Evolutionary conservation across 2,113 vertebrate genomes (phyloP), one percentile per base, ranked within the genome.

Genomic region (Atractosteus spatula): DNA sequence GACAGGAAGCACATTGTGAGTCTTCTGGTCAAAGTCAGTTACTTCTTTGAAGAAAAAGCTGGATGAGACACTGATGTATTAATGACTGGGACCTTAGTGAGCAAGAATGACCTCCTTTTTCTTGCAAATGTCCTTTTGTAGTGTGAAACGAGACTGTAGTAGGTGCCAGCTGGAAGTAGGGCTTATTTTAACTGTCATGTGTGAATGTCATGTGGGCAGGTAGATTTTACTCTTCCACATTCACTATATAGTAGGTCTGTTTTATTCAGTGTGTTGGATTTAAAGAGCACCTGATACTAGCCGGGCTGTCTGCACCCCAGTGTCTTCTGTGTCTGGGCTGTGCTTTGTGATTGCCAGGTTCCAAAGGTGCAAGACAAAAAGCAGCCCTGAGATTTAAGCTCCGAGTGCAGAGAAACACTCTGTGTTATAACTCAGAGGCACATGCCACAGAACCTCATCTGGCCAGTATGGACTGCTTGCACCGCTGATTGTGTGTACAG

Each of bases 381-480:
- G 51, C 80, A 83, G 91, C 90, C 93, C 90, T 93, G 95, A 92
- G 87, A 91, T 95, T 96, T 96, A 96, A 97, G 95, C 96, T 93
- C 92, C 85, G 92, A 88, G 94, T 94, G 86, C 83, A 51, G 81
- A 97, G 94, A 47, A 79, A 80, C 83, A 87, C 89, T 83, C 92
- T 90, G 90, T 93, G 97, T 98, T 99, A 99, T 99, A 94, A 80
- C 94, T 96, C 95, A 94, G 87, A 89, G 96, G 94, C 89, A 98
- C 95, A 99, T 74, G 51, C 3, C 10, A 7, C 12, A 14, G 29
- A 42, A 16, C 2, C 13, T 2, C 17, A 42, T 12, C 7, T 42
- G 7, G 12, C 3, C 13, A 1, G 41, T 44, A 41, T 59, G 8
- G 41, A 14, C 42, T 11, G 3, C 14, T 13, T 59, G 41, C 56